Conservation (phyloP, 1,140 invertebrate genomes). For the Frieseomelitta varia region DNA sequence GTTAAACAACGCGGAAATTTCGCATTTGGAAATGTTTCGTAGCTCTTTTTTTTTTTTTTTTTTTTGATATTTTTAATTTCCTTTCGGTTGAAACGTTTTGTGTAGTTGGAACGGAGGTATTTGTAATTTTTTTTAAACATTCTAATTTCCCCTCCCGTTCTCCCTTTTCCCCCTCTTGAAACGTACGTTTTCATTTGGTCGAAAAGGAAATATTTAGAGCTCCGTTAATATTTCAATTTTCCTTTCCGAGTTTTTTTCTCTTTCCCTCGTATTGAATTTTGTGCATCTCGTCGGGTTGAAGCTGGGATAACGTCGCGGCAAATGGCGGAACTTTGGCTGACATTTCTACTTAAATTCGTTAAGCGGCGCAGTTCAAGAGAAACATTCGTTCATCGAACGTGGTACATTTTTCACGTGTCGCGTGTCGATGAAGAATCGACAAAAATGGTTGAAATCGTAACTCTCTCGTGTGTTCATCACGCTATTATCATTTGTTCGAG, state of each 20-base stretch:
- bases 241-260: neutral
- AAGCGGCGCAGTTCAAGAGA: neutral
- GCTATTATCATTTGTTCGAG: neutral
- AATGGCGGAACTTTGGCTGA: neutral
- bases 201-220: neutral
- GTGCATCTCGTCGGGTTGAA: neutral
- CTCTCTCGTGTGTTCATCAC: neutral
- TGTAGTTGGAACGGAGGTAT: neutral
- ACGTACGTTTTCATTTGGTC: neutral
- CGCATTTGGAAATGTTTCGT: neutral
- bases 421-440: neutral
- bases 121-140: neutral
- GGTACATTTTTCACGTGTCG: neutral
- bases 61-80: neutral
- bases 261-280: neutral
- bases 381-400: neutral
- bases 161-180: too few species aligned
- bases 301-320: neutral
- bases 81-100: neutral
- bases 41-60: neutral
- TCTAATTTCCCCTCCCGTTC: neutral
- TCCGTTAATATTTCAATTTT: neutral
- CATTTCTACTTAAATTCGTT: neutral
- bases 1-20: neutral
- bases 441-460: neutral